Evolutionary conservation across 2,888 invertebrate species (phyloP), one percentile per base, ranked within the genome.

Genomic region (Spisula solida): DNA sequence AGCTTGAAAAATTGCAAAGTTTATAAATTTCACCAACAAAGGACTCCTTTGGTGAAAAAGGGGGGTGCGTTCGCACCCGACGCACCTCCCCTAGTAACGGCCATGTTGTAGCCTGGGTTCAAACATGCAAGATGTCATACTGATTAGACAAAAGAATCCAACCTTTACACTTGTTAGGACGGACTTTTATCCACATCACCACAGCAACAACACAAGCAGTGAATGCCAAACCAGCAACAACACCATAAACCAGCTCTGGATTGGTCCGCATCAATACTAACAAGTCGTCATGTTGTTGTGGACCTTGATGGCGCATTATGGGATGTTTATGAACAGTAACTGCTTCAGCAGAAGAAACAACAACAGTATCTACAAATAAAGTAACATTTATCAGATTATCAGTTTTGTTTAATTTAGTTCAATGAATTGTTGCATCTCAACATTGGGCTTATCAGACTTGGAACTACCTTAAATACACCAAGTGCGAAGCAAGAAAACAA

Each of bases 141-240:
- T 51, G 6, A 51, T 12, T 8, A 51, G 12, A 51, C 14, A 5
- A 47, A 47, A 47, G 51, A 5, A 51, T 1, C 12, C 51, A 51
- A 51, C 51, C 16, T n/a, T 12, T 31, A 82, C 82, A 41, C 20
- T 60, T 82, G 18, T 60, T 34, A 51, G 29, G 34, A 34, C 12
- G 60, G 18, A 56, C 8, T 56, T 82, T 82, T 0, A 83, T 66
- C 83, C 70, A 83, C n/a, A 83, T 47, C 12, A 70, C 20, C n/a
- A 83, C n/a, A 47, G 70, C 70, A 10, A 83, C 29, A 47, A 83
- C 31, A 47, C 70, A 48, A 29, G 47, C 66, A 25, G 70, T 16
- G 25, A 66, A 41, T n/a, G 47, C 16, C 48, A 83, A 20, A 10
- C 70, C 83, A 25, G 18, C 70, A 60, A 83, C 70, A 14, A 83